Evolutionary conservation across 2,888 invertebrate species (phyloP).

Genomic region (Fragum sueziense): DNA sequence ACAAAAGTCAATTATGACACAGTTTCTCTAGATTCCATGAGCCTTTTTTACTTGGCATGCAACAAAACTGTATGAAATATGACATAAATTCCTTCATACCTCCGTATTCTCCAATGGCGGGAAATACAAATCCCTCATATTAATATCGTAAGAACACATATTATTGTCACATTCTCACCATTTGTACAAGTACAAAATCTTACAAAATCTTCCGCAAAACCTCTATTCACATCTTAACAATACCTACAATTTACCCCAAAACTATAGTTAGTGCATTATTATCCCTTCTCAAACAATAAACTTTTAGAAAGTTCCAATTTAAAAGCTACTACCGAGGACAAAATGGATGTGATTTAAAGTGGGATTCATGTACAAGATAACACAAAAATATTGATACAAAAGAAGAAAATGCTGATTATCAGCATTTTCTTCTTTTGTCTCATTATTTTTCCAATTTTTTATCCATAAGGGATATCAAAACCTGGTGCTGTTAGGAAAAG

Average conservation of each 20-base stretch:
- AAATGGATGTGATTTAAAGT: too few species aligned
- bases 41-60: too few species aligned
- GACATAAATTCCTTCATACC: neutral
- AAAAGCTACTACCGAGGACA: too few species aligned
- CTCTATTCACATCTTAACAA: neutral
- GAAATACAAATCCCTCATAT: slow-evolving; percentile 15
- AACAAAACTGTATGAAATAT: too few species aligned
- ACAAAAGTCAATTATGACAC: too few species aligned
- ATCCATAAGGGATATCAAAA: too few species aligned
- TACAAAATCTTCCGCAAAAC: neutral
- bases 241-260: neutral
- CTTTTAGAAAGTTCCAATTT: neutral
- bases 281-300: neutral
- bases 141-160: slow-evolving; percentile 10
- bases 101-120: neutral
- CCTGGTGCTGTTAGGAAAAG: too few species aligned
- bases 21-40: too few species aligned
- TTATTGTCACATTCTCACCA: slow-evolving; percentile 4
- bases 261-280: neutral
- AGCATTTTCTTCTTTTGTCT: slow-evolving; percentile 3
- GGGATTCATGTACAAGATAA: too few species aligned
- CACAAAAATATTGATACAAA: neutral
- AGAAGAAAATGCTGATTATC: neutral
- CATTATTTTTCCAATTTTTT: neutral
- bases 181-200: neutral